Evolutionary conservation across 2,797 vertebrate genomes (phyloP), one percentile per base, ranked within the genome.

Genomic region (Philypnodon macrostomus): DNA sequence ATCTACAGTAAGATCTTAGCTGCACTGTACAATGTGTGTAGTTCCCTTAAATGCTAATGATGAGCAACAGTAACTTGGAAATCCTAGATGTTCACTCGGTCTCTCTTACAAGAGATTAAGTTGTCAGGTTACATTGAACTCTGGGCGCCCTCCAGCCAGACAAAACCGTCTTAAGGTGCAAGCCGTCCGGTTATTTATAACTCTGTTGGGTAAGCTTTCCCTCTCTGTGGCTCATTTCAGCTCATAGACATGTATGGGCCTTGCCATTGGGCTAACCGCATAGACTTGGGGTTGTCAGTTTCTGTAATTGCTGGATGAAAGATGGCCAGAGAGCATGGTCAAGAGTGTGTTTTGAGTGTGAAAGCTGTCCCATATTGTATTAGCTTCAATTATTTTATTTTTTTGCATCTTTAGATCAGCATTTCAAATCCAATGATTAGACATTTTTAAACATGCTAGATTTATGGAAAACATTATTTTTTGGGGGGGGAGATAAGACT

Each of bases 81-180:
- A 83, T 77, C 50, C 35, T 46, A 73, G 65, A 74, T 21, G 14
- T 59, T 71, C 68, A 48, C 41, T 47, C 31, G 38, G 55, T 69
- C 54, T 79, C 76, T 81, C 73, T 73, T 77, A 83, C 75, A 70
- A 58, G 78, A 79, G 81, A 79, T 84, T 79, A 83, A 81, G 75
- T 83, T 86, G 76, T 87, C 79, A 76, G 77, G 78, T 87, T 87
- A 76, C 78, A 73, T 75, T 81, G 76, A 84, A 83, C 83, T 74
- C 75, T 67, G 63, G 73, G 53, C 27, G 61, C 60, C 80, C 75
- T 82, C 69, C 67, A 56, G 54, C 67, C 77, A 85, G 82, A 87
- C 86, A 85, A 82, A 83, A 84, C 77, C 71, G 23, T 83, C 77
- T 85, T 86, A 84, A 83, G 82, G 81, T 80, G 70, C 67, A 64